Percentiles rank a stretch among this genome's conserved stretches.
phyloP scores from a whole-genome alignment of 2,888 invertebrate genomes.

The Andrena flavipes region DNA sequence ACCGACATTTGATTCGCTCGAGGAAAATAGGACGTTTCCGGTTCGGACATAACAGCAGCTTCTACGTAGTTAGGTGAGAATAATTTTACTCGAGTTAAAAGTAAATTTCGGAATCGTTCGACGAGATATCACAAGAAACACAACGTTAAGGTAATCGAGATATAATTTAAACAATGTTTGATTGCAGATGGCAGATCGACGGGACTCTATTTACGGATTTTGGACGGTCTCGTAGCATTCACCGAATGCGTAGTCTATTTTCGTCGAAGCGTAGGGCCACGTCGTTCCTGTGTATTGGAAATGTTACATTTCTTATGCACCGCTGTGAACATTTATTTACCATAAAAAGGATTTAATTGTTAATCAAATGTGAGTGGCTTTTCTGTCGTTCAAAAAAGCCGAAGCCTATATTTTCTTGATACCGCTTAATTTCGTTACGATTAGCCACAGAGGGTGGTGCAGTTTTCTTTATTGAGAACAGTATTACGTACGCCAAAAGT shows the following conservation, averaged over 20 bases:
- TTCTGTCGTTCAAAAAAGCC: conserved; percentile 76
- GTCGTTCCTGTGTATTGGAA: conserved; percentile 71
- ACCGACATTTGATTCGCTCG: conserved; percentile 40
- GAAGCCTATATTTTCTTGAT: conserved; percentile 68
- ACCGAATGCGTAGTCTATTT: conserved; percentile 53
- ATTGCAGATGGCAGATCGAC: conserved; percentile 78
- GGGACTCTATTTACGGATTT: conserved; percentile 75
- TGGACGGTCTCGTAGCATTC: conserved; percentile 66
- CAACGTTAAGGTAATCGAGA: conserved; percentile 66
- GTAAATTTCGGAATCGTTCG: conserved; percentile 50
- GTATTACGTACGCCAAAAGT: conserved; percentile 9
- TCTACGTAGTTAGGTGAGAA: conserved; percentile 79
- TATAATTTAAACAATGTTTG: conserved; percentile 73
- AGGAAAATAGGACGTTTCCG: conserved; percentile 68
- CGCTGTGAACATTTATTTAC: conserved; percentile 79
- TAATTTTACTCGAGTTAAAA: conserved; percentile 60
- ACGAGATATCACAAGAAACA: conserved; percentile 68
- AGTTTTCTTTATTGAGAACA: conserved; percentile 26
- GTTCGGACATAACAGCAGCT: conserved; percentile 72
- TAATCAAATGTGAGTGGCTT: conserved; percentile 81
- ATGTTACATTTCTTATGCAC: conserved; percentile 75
- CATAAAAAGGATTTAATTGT: conserved; percentile 80
- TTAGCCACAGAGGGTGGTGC: conserved; percentile 19
- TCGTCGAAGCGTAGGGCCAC: conserved; percentile 60
- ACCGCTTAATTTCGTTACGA: conserved; percentile 57